Conservation (phyloP, 2,797 vertebrate genomes). For the Pseudopleuronectes americanus region DNA sequence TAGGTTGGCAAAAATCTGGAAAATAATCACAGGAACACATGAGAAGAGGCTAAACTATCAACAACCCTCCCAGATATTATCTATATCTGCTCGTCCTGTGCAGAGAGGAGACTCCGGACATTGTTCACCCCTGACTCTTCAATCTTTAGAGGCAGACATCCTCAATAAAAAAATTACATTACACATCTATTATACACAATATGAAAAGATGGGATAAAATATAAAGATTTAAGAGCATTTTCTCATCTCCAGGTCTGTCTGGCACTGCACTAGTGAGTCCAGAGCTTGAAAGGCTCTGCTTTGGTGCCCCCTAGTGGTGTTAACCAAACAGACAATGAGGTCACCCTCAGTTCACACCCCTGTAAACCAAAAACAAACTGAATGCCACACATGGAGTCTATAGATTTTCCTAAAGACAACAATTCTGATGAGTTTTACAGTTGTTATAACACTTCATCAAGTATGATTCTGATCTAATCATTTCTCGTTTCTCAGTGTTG, state of each 20-base stretch:
- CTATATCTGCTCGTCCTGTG: no score
- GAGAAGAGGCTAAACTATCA: background rate
- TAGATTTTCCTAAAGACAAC: background rate
- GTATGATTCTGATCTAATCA: background rate
- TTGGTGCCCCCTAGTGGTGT: slow-evolving; percentile 12
- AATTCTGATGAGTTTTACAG: background rate
- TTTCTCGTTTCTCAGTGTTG: slow-evolving; percentile 48
- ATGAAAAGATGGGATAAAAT: no score
- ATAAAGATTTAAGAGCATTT: no score
- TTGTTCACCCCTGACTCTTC: background rate
- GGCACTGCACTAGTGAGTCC: no score
- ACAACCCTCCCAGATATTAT: background rate
- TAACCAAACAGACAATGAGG: background rate
- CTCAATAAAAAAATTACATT: background rate
- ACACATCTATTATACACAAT: no score
- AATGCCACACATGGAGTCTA: background rate
- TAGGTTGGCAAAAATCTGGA: no score
- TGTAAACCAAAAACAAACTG: background rate
- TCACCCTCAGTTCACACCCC: background rate
- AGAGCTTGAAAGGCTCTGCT: background rate
- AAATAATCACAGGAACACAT: no score
- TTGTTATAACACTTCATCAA: background rate
- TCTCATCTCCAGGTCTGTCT: no score
- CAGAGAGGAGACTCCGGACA: background rate
- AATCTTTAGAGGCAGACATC: background rate